Base-by-base conservation (phyloP, 2,113 vertebrate genomes). In the Sinocyclocheilus grahami region DNA sequence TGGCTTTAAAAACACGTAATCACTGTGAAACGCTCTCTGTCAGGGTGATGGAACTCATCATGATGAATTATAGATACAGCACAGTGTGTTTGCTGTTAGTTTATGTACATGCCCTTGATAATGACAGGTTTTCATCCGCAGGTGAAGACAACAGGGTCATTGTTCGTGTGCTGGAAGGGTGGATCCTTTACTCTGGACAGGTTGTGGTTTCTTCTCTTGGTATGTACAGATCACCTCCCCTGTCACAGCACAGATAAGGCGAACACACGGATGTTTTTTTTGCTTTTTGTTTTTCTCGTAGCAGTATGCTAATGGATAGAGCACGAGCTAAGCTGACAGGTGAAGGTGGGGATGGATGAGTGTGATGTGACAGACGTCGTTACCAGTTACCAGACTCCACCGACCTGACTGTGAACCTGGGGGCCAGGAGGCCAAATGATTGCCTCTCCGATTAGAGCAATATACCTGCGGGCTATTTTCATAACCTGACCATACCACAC, bases 341-440 rank as follows among this genome's bases (percentile, higher is more conserved):
- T 89, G 83, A 91, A 91, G 87, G 86, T 89, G 78, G 80, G 87
- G 67, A 89, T 89, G 86, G 87, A 90, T 91, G 88, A 58, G 55
- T 7, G 80, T 7, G 74, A 75, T 79, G 46, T 37, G 22, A 82
- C 80, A 22, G 39, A 85, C 76, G 53, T 67, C 1, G 3, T n/a
- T 48, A 30, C 2, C 0, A 16, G 80, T 86, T 91, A 89, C 89
- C 86, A 90, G 78, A 4, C 90, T 90, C 84, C 87, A 88, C 83
- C 91, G 94, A 95, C 93, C 93, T 84, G 18, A 55, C 48, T 27
- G 90, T 93, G 93, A 95, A 95, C 92, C 91, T 91, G 72, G 88
- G 89, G 91, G 90, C 89, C 89, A 39, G 76, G 87, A 91, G 89
- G 92, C 62, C 92, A 93, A 94, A 94, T 90, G 88, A 93, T 90